These are phyloP conservation scores for Myotis brandtii DNA, from an alignment of 2,113 vertebrate genomes.

Conservation along the genomic window DNA sequence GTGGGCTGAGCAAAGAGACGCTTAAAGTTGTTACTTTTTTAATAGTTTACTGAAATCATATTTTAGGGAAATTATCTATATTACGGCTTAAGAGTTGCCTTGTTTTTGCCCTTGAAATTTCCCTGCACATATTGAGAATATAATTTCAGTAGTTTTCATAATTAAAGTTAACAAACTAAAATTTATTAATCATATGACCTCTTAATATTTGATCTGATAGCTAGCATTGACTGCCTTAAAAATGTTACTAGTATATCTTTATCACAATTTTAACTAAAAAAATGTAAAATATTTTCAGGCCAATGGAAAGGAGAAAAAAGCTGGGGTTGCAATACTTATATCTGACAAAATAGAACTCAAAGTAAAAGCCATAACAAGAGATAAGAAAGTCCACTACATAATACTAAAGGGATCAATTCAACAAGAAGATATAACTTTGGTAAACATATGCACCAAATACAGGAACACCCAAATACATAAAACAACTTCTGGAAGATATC, in stretches of 20 bases:
- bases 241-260: constrained; percentile 67
- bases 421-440: too few species aligned
- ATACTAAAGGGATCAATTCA: too few species aligned
- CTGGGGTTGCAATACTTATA: too few species aligned
- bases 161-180: constrained; percentile 60
- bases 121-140: constrained; percentile 58
- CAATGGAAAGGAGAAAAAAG: too few species aligned
- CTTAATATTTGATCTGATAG: constrained; percentile 74
- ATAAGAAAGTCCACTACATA: too few species aligned
- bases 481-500: too few species aligned
- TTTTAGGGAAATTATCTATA: constrained; percentile 63
- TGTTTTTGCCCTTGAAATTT: constrained; percentile 55
- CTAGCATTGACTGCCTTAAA: constrained; percentile 51
- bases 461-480: too few species aligned
- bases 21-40: constrained; percentile 21
- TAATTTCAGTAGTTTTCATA: constrained; percentile 64
- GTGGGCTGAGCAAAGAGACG: neutral
- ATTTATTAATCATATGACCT: constrained; percentile 72
- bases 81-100: constrained; percentile 42
- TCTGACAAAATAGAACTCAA: too few species aligned
- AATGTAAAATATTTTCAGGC: constrained; percentile 43
- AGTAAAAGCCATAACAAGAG: too few species aligned
- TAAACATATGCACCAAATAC: too few species aligned
- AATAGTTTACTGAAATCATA: constrained; percentile 57
- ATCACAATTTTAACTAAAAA: constrained; percentile 77